phyloP scores from a whole-genome alignment of 2,113 vertebrate genomes.

The Albula glossodonta region DNA sequence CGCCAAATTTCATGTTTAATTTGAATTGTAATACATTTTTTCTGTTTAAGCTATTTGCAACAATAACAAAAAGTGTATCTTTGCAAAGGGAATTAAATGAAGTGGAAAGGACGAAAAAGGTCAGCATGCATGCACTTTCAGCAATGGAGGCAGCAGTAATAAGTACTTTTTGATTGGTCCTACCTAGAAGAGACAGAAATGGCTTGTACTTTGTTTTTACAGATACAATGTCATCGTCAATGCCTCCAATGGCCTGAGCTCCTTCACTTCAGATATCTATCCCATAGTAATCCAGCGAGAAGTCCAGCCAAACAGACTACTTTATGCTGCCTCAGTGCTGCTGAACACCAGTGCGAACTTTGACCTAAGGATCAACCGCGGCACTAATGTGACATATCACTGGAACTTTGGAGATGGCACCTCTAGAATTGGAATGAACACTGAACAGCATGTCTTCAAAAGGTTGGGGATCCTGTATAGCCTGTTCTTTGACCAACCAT shows the following conservation, averaged over 20 bases:
- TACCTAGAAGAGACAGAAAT: neutral
- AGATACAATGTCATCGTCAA: slow-evolving; percentile 70
- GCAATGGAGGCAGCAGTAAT: too few species aligned
- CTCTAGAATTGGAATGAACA: slow-evolving; percentile 48
- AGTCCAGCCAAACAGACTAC: slow-evolving; percentile 68
- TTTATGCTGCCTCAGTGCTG: slow-evolving; percentile 63
- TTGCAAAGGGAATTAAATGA: neutral
- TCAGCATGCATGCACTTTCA: neutral
- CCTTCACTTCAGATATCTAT: slow-evolving; percentile 58
- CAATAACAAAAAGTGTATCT: neutral
- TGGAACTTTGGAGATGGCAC: slow-evolving; percentile 81
- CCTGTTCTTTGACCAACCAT: neutral
- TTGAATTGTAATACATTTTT: neutral
- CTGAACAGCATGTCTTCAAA: slow-evolving; percentile 62
- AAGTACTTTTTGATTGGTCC: neutral
- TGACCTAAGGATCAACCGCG: slow-evolving; percentile 68
- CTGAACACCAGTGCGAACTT: slow-evolving; percentile 62
- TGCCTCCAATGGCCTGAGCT: slow-evolving; percentile 44
- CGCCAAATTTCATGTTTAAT: neutral
- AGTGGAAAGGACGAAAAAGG: neutral
- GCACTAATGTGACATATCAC: slow-evolving; percentile 64
- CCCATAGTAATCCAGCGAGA: slow-evolving; percentile 65
- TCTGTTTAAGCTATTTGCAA: neutral
- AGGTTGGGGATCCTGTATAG: slow-evolving; percentile 51
- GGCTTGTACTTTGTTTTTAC: neutral